These are phyloP conservation scores for Ennomos erosarius DNA, from an alignment of 2,888 invertebrate species.

Conservation along the genomic window DNA sequence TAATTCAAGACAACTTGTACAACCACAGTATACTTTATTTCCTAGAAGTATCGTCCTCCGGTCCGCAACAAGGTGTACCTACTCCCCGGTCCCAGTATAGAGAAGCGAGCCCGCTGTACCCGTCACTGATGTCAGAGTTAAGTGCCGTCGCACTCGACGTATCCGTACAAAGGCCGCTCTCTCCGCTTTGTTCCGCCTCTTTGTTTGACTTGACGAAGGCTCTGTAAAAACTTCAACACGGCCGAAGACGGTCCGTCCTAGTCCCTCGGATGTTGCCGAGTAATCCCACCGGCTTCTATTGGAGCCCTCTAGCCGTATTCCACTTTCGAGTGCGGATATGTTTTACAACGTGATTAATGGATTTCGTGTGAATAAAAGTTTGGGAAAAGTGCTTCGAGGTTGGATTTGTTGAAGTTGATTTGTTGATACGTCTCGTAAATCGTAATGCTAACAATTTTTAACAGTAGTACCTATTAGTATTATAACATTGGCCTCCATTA, in stretches of 20 bases:
- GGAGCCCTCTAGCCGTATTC: slow-evolving; percentile 41
- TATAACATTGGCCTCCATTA: slow-evolving; percentile 44
- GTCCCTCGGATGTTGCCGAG: slow-evolving; percentile 47
- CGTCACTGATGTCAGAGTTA: slow-evolving; percentile 72
- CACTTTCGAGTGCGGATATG: slow-evolving; percentile 25
- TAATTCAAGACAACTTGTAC: background rate
- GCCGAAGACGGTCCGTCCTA: slow-evolving; percentile 48
- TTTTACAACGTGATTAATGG: slow-evolving; percentile 40
- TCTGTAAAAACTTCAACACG: slow-evolving; percentile 67
- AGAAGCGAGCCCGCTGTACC: slow-evolving; percentile 48
- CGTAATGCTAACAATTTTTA: background rate
- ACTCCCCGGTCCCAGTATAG: slow-evolving; percentile 40
- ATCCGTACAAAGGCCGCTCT: slow-evolving; percentile 79
- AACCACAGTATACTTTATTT: slow-evolving; percentile 1
- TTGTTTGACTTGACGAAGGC: slow-evolving; percentile 77
- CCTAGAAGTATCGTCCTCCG: slow-evolving; percentile 27
- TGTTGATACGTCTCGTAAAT: too few relatives aligned
- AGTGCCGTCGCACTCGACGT: slow-evolving; percentile 73
- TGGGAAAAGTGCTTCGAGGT: background rate
- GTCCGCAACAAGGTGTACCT: slow-evolving; percentile 39
- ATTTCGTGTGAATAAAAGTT: slow-evolving; percentile 18
- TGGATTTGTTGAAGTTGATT: slow-evolving; percentile 5
- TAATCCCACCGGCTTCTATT: slow-evolving; percentile 56
- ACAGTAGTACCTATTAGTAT: background rate
- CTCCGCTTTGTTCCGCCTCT: slow-evolving; percentile 81